Conservation (phyloP, 2,113 vertebrate genomes). For the Aspidoscelis tigris region DNA sequence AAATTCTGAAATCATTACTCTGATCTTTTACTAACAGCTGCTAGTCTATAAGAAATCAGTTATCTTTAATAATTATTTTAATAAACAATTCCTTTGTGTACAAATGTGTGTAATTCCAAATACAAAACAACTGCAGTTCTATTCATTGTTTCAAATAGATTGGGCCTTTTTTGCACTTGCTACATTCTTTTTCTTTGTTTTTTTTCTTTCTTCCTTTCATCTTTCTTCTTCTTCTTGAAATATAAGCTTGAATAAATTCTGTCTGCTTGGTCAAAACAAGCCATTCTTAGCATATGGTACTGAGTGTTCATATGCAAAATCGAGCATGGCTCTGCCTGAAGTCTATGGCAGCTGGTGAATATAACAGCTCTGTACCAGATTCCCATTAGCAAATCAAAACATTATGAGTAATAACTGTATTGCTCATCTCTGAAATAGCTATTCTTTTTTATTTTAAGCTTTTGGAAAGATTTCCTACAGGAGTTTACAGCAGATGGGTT, state of each 20-base stretch:
- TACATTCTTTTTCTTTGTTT: too few species aligned
- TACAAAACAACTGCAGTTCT: background rate
- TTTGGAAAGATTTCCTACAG: slow-evolving; percentile 60
- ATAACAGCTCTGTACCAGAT: slow-evolving; percentile 70
- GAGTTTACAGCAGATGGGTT: slow-evolving; percentile 70
- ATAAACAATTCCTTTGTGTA: background rate
- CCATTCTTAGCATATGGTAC: slow-evolving; percentile 56
- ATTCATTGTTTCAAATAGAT: background rate
- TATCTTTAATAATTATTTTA: background rate
- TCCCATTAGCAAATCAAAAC: slow-evolving; percentile 56
- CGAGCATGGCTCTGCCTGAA: slow-evolving; percentile 33
- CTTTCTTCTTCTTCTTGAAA: slow-evolving; percentile 47
- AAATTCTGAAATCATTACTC: slow-evolving; percentile 29
- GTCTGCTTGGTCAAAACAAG: slow-evolving; percentile 48
- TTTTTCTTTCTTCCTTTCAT: background rate
- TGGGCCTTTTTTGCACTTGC: slow-evolving; percentile 16
- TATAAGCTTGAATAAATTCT: slow-evolving; percentile 39
- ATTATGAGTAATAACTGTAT: slow-evolving; percentile 71
- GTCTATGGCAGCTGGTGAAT: slow-evolving; percentile 71
- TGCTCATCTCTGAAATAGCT: slow-evolving; percentile 72
- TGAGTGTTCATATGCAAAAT: slow-evolving; percentile 40
- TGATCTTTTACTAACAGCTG: slow-evolving; percentile 14
- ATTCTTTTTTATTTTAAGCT: slow-evolving; percentile 72
- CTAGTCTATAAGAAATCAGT: background rate
- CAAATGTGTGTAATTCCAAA: background rate